Evolutionary conservation across 2,888 invertebrate genomes (phyloP), one percentile per base, ranked within the genome.

Genomic region (Druceiella hillmani): DNA sequence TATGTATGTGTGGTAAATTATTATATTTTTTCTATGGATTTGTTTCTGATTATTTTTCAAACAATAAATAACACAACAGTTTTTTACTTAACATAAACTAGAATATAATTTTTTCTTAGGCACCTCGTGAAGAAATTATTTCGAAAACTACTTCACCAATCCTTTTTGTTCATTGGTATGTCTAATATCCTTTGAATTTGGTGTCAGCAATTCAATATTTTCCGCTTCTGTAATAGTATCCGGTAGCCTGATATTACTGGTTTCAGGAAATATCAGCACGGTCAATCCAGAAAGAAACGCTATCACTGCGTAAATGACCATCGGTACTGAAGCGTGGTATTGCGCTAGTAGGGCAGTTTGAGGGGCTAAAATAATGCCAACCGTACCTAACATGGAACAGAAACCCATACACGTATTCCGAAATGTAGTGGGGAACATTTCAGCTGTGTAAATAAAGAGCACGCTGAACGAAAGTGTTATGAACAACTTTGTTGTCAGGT

Each of bases 241-340:
- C 30, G 70, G 68, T 35, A 69, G 45, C 10, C 59, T 54, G 4
- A 57, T 44, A 36, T 65, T 61, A 24, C 62, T 56, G 6, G 69
- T 68, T 54, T 71, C 70, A 1, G 69, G 70, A 38, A 70, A 66
- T 14, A 58, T 49, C 16, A 67, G 50, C 1, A 62, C 54, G 5
- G 66, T 46, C 10, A 54, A 40, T 9, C 66, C 68, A 20, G 65
- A 59, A 14, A 54, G 36, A 10, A 59, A 54, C 5, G 67, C 64
- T 43, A 59, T 57, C 13, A 46, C 40, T 2, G 64, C 61, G 43
- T 71, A 71, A n/a, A 68, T 47, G 37, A 68, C 55, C 28, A 67
- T 54, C 3, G 71, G 70, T n/a, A n/a, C n/a, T n/a, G n/a, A n/a
- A n/a, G n/a, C n/a, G n/a, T n/a, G n/a, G 15, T 27, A 10, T 3